Conservation (phyloP, 2,888 invertebrate genomes). For the Liodrosophila aerea region DNA sequence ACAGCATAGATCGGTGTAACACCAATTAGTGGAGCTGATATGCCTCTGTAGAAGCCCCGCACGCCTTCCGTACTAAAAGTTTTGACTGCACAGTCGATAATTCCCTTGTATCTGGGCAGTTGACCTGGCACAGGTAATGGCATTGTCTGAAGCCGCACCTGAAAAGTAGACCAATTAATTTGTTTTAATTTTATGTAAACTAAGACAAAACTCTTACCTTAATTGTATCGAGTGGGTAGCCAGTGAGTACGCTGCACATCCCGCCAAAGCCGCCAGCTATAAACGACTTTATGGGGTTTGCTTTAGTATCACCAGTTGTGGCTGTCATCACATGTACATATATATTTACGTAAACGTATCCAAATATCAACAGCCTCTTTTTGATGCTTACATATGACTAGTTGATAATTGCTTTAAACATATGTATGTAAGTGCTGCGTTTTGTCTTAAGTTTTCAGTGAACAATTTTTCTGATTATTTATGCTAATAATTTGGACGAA, state of each 20-base stretch:
- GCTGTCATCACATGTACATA: constrained; percentile 15
- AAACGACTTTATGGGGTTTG: constrained; percentile 95
- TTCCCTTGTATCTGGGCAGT: constrained; percentile 91
- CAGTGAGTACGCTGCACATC: constrained; percentile 95
- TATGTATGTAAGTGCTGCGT: constrained; percentile 26
- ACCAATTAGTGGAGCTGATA: constrained; percentile 96
- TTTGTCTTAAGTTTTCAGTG: constrained; percentile 48
- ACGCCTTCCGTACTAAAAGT: constrained; percentile 95
- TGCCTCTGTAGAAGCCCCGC: constrained; percentile 92
- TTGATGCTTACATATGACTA: constrained; percentile 2
- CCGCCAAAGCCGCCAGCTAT: constrained; percentile 98
- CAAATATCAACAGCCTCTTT: constrained; percentile 40
- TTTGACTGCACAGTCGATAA: constrained; percentile 95
- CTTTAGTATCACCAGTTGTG: constrained; percentile 71
- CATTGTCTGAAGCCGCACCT: constrained; percentile 98
- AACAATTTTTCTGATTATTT: constrained; percentile 30
- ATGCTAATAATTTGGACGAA: constrained; percentile 29
- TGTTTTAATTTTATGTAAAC: no score
- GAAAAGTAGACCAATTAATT: constrained; percentile 9
- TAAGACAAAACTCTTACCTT: no score
- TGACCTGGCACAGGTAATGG: constrained; percentile 90
- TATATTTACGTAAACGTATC: constrained; percentile 56
- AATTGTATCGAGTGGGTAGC: constrained; percentile 98
- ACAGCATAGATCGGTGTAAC: constrained; percentile 99
- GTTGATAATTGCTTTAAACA: constrained; percentile 41